Percentiles rank a stretch among this genome's conserved stretches.
Conservation (phyloP, 2,797 vertebrate species). For the Sebastes hubbsi region DNA sequence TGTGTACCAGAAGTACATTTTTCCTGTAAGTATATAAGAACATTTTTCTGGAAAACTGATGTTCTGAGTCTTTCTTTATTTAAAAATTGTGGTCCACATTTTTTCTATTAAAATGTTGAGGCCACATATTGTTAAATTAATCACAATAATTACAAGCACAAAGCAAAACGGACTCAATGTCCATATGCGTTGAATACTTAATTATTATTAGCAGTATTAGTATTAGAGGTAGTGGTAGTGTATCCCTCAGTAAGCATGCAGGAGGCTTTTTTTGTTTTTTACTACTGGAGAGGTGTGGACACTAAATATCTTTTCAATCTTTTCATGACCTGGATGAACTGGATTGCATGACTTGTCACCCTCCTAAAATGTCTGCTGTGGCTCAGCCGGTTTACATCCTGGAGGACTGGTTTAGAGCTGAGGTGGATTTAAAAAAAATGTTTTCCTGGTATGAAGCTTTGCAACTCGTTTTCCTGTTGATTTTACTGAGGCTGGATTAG, state of each 20-base stretch:
- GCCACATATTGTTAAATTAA: not conserved
- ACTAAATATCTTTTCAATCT: not conserved
- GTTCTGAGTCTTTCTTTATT: not conserved
- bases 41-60: not conserved
- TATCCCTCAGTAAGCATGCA: not conserved
- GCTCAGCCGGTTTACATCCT: not conserved
- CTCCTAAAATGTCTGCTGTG: slow-evolving; percentile 7
- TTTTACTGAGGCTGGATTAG: too few relatives aligned
- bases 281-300: not conserved
- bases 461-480: not conserved
- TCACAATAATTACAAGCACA: not conserved
- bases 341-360: not conserved
- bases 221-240: not conserved
- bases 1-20: not conserved
- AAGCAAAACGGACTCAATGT: not conserved
- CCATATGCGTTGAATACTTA: not conserved
- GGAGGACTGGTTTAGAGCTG: slow-evolving; percentile 23
- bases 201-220: not conserved
- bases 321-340: not conserved
- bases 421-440: not conserved
- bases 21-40: not conserved
- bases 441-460: slow-evolving; percentile 28
- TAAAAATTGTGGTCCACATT: not conserved
- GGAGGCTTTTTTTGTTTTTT: not conserved
- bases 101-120: not conserved